Evolutionary conservation across 2,888 invertebrate species (phyloP).

Genomic region (Reticulitermes lucifugus): DNA sequence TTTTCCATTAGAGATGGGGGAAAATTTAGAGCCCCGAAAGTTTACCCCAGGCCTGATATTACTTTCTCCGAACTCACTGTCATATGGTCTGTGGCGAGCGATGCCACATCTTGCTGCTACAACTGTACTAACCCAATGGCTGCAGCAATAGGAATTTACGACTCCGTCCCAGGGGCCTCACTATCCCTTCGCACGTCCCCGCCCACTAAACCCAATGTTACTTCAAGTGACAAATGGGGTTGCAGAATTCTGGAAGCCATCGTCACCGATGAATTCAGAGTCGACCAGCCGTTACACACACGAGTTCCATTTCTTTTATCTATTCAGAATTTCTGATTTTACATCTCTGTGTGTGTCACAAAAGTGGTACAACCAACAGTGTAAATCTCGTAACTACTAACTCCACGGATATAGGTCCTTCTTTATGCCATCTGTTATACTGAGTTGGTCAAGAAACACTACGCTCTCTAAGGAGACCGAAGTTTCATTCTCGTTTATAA

Average conservation of each 20-base stretch:
- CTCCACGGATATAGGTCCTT: no score
- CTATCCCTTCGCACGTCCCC: background rate
- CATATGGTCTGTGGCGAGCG: background rate
- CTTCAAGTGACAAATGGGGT: slow-evolving; percentile 32
- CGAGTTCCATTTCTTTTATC: background rate
- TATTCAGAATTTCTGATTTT: background rate
- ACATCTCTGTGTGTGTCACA: background rate
- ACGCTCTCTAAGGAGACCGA: no score
- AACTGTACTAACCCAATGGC: background rate
- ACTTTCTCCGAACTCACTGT: background rate
- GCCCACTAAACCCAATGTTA: background rate
- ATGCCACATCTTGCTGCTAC: background rate
- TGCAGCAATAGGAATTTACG: slow-evolving; percentile 24
- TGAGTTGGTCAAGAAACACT: no score
- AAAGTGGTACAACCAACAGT: no score
- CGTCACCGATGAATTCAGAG: background rate
- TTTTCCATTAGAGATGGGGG: no score
- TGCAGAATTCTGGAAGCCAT: slow-evolving; percentile 29
- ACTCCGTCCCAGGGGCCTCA: slow-evolving; percentile 17
- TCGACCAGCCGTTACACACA: background rate
- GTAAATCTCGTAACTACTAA: no score
- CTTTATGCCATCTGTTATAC: no score
- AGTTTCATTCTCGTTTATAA: no score
- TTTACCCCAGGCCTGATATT: background rate
- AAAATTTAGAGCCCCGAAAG: no score